Percentiles rank a stretch among this genome's conserved stretches.
Evolutionary conservation across 2,888 invertebrate genomes (phyloP).

Genomic region (Lycia hirtaria): DNA sequence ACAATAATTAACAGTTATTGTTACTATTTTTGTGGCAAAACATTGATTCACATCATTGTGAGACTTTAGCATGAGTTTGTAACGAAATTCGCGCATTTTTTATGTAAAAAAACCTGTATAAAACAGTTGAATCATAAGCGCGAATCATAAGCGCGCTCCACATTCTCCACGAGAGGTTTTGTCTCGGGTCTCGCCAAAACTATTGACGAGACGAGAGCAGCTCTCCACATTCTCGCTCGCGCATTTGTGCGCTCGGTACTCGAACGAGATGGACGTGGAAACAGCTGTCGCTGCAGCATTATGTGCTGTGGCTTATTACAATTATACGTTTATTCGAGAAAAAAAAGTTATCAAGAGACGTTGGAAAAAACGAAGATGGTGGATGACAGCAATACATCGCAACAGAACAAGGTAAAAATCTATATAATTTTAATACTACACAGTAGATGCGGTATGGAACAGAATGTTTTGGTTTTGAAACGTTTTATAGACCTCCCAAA

Average conservation of each 20-base stretch:
- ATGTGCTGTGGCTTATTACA: constrained; percentile 14
- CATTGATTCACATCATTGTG: too few species aligned
- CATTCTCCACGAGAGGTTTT: constrained; percentile 6
- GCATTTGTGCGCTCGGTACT: constrained; percentile 13
- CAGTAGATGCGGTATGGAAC: too few species aligned
- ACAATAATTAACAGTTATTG: too few species aligned
- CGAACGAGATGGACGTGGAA: constrained; percentile 16
- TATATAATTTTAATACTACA: constrained; percentile 10
- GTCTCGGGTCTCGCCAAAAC: constrained; percentile 13
- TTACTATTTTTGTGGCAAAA: too few species aligned
- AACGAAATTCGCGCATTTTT: too few species aligned
- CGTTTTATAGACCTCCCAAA: too few species aligned
- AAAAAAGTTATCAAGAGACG: constrained; percentile 20
- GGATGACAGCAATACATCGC: constrained; percentile 20
- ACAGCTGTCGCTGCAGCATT: constrained; percentile 14
- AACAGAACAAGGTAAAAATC: constrained; percentile 17
- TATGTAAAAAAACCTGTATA: too few species aligned
- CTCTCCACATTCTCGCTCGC: constrained; percentile 12
- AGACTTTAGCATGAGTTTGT: too few species aligned
- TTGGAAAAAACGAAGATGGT: too few species aligned
- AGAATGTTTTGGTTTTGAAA: too few species aligned
- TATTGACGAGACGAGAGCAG: constrained; percentile 15
- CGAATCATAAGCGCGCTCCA: background rate
- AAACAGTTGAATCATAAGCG: too few species aligned
- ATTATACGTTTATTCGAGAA: constrained; percentile 6